Percentiles rank a stretch among this genome's conserved stretches.
Conservation (phyloP, 2,797 vertebrate species). For the Craterocephalus amniculus region DNA sequence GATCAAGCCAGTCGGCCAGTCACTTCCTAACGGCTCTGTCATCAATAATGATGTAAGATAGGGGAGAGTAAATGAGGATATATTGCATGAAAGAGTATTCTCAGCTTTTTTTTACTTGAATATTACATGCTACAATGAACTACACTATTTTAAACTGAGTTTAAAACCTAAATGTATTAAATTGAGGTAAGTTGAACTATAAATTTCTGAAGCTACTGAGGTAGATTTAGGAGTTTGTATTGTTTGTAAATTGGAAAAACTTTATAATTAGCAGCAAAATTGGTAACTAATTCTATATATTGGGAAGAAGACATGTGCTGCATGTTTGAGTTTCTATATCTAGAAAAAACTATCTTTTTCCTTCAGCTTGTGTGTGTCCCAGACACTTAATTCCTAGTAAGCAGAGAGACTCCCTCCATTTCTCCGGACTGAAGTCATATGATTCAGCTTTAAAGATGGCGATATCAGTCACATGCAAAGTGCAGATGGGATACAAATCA, state of each 20-base stretch:
- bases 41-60: slow-evolving; percentile 14
- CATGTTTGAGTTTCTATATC: background rate
- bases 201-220: too few species aligned
- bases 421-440: slow-evolving; percentile 51
- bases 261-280: background rate
- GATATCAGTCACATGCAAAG: slow-evolving; percentile 52
- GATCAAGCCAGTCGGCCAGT: slow-evolving; percentile 2
- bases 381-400: slow-evolving; percentile 34
- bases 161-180: background rate
- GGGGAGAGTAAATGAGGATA: background rate
- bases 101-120: too few species aligned
- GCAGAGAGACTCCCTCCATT: slow-evolving; percentile 30
- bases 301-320: background rate
- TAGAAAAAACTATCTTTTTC: slow-evolving; percentile 2
- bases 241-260: background rate
- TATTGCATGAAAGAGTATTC: background rate
- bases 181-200: background rate
- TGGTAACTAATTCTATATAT: background rate
- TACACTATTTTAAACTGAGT: background rate
- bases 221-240: background rate
- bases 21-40: slow-evolving; percentile 8
- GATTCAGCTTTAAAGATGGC: slow-evolving; percentile 64
- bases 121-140: background rate
- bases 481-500: slow-evolving; percentile 34
- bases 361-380: slow-evolving; percentile 6